Base-by-base conservation (phyloP, 2,888 invertebrate species). In the Aphrophora alni region DNA sequence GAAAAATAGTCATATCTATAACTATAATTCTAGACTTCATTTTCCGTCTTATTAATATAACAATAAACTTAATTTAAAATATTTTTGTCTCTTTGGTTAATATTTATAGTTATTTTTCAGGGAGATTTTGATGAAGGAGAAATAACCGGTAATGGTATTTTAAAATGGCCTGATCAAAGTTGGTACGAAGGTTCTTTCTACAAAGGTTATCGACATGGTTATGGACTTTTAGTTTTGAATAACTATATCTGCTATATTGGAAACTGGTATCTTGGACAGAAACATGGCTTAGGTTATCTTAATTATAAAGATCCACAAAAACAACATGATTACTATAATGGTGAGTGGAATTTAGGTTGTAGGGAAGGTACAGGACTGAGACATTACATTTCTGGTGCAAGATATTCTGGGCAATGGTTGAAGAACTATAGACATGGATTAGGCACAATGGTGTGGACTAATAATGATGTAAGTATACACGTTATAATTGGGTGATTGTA, bases 371-470 rank as follows among this genome's bases (percentile, higher is more conserved):
- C 51, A 4, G 81, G 81, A 10, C 24, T 59, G 0, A 59, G 81
- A n/a, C 14, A 69, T 38, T 81, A 81, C 28, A 38, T 38, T 7
- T 78, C 78, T 14, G 78, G 81, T 38, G 81, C 78, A 12, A 74
- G 25, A 59, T 81, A 75, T 70, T 33, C 71, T 28, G 81, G 81
- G 68, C 75, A 81, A 14, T 81, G 81, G 81, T 21, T 17, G 28
- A 68, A 44, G 10, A 76, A 73, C 14, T 27, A 14, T 33, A n/a
- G 71, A 26, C 25, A 77, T 73, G 81, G 81, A 26, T 75, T 73
- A 38, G 81, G 81, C 17, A 75, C 75, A 17, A 81, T 81, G 71
- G 70, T 78, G 5, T 81, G 81, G 81, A 77, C 81, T 27, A 81
- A 81, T 70, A 33, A 51, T n/a, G 81, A 81, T 75, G 79, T 79